Conservation (phyloP, 1,140 invertebrate genomes). For the Diorhabda carinulata region DNA sequence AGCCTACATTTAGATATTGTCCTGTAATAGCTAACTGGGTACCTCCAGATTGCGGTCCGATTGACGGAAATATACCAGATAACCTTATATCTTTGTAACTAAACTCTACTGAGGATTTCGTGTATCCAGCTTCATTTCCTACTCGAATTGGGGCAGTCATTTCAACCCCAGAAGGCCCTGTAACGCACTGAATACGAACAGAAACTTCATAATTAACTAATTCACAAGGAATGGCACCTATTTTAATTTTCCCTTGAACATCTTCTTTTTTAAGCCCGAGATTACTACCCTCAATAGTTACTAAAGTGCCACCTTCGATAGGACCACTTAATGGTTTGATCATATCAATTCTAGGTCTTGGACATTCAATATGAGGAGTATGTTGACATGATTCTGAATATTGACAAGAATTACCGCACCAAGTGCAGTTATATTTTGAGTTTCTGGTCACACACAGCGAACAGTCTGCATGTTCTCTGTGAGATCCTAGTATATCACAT, state of each 20-base stretch:
- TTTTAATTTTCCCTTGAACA: constrained; percentile 84
- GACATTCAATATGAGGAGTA: constrained; percentile 74
- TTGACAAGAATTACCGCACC: constrained; percentile 85
- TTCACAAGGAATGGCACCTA: constrained; percentile 84
- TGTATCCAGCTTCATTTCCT: constrained; percentile 83
- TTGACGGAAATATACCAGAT: constrained; percentile 72
- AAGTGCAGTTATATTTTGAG: constrained; percentile 83
- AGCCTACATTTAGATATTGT: constrained; percentile 90
- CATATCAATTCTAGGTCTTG: constrained; percentile 89
- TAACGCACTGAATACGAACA: constrained; percentile 84
- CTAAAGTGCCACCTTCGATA: constrained; percentile 89
- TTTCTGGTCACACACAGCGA: constrained; percentile 88
- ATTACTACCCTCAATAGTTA: constrained; percentile 95
- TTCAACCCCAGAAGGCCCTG: constrained; percentile 71
- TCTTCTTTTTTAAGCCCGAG: constrained; percentile 87
- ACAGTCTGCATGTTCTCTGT: constrained; percentile 88
- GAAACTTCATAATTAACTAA: constrained; percentile 89
- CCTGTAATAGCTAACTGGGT: constrained; percentile 89
- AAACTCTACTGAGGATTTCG: constrained; percentile 82
- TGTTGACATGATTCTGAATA: constrained; percentile 78
- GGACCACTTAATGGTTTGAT: constrained; percentile 93
- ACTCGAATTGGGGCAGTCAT: constrained; percentile 79
- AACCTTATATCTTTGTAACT: constrained; percentile 85
- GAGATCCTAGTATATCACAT: constrained; percentile 88
- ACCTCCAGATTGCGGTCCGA: constrained; percentile 91